Conservation (phyloP, 92 coral and sea anemone species). For the Epizoanthus fatuus region DNA sequence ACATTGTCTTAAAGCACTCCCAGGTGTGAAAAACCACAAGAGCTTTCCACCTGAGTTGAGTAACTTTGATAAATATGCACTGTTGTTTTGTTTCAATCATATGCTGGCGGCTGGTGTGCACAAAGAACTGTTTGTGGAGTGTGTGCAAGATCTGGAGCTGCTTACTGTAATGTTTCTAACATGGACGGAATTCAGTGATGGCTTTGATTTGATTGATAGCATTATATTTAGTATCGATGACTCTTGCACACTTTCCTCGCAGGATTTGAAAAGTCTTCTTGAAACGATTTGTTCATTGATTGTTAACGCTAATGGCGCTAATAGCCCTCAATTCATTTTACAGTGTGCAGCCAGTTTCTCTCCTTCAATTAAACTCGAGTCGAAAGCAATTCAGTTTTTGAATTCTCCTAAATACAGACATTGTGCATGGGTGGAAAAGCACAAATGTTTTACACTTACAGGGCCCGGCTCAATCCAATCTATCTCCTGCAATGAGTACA, state of each 20-base stretch:
- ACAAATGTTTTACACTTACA: not conserved
- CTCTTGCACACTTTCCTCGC: not conserved
- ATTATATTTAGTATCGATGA: not conserved
- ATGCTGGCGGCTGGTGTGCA: not conserved
- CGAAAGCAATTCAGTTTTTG: not conserved
- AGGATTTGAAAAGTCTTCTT: not conserved
- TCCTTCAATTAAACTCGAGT: not conserved
- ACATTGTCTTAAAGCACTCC: not conserved
- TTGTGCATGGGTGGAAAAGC: not conserved
- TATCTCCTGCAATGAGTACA: not conserved
- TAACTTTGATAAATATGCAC: not conserved
- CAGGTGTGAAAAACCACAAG: not conserved
- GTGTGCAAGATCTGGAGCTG: not conserved
- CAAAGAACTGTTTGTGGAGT: not conserved
- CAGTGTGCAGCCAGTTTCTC: not conserved
- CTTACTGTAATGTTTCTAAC: not conserved
- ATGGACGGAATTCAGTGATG: not conserved
- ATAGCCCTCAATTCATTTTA: not conserved
- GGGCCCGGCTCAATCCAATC: not conserved
- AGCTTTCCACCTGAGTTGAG: not conserved
- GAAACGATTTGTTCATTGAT: not conserved
- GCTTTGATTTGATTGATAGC: not conserved
- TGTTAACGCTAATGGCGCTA: too few species aligned
- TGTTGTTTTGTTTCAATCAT: not conserved
- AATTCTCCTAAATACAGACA: not conserved